phyloP scores from a whole-genome alignment of 2,888 invertebrate genomes.

The Mythimna vitellina region DNA sequence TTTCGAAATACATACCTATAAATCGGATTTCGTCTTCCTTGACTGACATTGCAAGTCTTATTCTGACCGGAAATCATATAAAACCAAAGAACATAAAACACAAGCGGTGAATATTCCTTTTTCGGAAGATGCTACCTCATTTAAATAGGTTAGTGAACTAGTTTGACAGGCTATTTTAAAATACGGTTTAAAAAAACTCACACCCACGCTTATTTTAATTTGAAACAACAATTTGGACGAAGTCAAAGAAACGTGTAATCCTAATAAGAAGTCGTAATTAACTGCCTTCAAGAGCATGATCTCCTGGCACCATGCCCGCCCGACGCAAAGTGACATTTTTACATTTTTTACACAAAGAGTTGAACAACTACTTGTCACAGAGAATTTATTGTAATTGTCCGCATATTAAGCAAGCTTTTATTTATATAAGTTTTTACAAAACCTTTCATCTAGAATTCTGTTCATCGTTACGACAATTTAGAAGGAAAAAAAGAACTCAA shows the following conservation, averaged over 20 bases:
- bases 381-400: constrained; percentile 66
- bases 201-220: constrained; percentile 39
- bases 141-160: constrained; percentile 67
- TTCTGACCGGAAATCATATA: constrained; percentile 52
- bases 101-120: constrained; percentile 32
- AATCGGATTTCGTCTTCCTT: constrained; percentile 38
- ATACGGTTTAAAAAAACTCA: constrained; percentile 35
- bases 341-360: constrained; percentile 65
- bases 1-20: constrained; percentile 30
- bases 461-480: constrained; percentile 4
- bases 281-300: constrained; percentile 60
- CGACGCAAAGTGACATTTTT: constrained; percentile 61
- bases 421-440: constrained; percentile 16
- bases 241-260: constrained; percentile 48
- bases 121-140: constrained; percentile 54
- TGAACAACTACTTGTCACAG: constrained; percentile 63
- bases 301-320: constrained; percentile 72
- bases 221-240: constrained; percentile 32
- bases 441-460: constrained; percentile 14
- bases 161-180: constrained; percentile 51
- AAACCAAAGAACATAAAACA: constrained; percentile 45
- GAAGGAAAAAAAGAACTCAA: constrained; percentile 28
- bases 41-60: constrained; percentile 36
- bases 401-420: constrained; percentile 55
- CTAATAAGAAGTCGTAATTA: constrained; percentile 65